Percentiles rank a stretch among this genome's conserved stretches.
These are phyloP conservation scores for Uropsilus gracilis DNA, from an alignment of 2,113 vertebrate species.

Conservation along the genomic window DNA sequence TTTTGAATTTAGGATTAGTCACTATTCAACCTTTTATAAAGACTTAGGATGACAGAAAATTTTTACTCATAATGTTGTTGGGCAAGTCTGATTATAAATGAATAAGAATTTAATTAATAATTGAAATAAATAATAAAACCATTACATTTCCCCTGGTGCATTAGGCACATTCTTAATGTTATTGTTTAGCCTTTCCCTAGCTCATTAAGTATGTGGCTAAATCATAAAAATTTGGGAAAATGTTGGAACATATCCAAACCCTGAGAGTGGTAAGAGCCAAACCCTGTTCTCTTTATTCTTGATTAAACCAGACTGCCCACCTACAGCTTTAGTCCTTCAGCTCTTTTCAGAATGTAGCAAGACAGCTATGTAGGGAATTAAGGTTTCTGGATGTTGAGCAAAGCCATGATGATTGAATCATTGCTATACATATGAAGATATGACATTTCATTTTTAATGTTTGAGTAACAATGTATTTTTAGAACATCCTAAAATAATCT, in stretches of 20 bases:
- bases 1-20: background rate
- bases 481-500: slow-evolving; percentile 24
- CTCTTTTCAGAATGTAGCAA: background rate
- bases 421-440: background rate
- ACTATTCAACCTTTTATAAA: background rate
- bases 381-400: background rate
- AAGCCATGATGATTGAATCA: background rate
- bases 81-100: background rate
- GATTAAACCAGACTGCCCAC: background rate
- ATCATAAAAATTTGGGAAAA: background rate
- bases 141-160: background rate
- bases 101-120: slow-evolving; percentile 10
- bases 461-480: slow-evolving; percentile 13
- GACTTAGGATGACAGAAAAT: background rate
- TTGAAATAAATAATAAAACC: background rate
- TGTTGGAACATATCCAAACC: background rate
- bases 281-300: background rate
- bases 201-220: background rate
- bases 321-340: background rate
- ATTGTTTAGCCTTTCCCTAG: background rate
- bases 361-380: background rate
- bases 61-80: background rate
- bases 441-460: slow-evolving; percentile 36
- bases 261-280: slow-evolving; percentile 4
- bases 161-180: background rate